These are phyloP conservation scores for Strigops habroptila DNA, from an alignment of 2,113 vertebrate genomes.

Conservation along the genomic window DNA sequence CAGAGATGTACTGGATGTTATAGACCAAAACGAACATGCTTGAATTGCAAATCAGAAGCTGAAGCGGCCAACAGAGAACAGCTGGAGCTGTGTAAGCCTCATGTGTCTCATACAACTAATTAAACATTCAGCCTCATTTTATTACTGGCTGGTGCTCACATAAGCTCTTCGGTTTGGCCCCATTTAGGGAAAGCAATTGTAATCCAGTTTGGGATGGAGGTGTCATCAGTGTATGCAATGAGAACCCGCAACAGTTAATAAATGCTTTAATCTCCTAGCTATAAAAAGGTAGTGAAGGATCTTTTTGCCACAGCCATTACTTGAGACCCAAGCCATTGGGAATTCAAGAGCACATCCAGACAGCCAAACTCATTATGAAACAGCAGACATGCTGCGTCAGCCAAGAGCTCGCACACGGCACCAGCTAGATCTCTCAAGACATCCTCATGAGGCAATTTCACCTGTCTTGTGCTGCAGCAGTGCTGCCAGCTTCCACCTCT, in stretches of 20 bases:
- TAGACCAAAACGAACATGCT: not conserved
- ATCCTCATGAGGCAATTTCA: not conserved
- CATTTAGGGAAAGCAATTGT: not conserved
- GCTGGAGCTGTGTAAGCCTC: not conserved
- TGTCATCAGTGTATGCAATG: not conserved
- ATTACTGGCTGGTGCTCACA: not conserved
- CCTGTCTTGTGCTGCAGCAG: not conserved
- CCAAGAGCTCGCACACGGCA: accelerated
- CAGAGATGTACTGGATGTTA: not conserved
- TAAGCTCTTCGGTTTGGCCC: not conserved
- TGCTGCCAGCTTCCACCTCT: not conserved
- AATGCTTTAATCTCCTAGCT: not conserved
- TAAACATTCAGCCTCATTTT: not conserved
- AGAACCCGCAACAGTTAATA: not conserved
- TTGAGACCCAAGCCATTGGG: not conserved
- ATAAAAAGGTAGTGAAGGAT: not conserved
- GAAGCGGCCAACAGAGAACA: not conserved
- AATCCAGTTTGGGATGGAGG: not conserved
- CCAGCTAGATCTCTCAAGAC: not conserved
- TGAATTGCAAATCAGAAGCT: conserved; percentile 10
- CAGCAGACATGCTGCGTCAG: not conserved
- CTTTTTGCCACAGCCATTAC: not conserved
- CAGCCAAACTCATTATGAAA: not conserved
- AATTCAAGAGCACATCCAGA: not conserved
- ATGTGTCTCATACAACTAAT: not conserved